Evolutionary conservation across 2,888 invertebrate species (phyloP).

Genomic region (Troilus luridus): DNA sequence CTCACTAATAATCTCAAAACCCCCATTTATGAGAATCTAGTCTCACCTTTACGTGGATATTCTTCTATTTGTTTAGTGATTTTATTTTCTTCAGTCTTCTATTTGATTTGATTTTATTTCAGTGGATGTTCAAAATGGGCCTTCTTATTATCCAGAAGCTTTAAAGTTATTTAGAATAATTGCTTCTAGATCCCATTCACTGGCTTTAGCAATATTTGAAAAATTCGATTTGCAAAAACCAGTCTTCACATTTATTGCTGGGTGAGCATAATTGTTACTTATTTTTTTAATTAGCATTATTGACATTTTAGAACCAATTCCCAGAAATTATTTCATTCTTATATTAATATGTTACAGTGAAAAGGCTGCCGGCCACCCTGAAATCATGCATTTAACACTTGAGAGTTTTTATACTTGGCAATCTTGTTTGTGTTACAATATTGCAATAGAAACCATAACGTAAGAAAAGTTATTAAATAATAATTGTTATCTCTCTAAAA

Average conservation of each 20-base stretch:
- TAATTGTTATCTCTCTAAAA: not conserved
- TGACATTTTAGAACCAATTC: not conserved
- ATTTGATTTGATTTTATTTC: slow-evolving; percentile 48
- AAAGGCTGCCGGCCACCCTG: slow-evolving; percentile 63
- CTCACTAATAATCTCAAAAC: too few species aligned
- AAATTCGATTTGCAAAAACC: slow-evolving; percentile 69
- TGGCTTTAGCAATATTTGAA: slow-evolving; percentile 72
- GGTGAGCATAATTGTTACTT: slow-evolving; percentile 61
- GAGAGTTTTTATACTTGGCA: slow-evolving; percentile 73
- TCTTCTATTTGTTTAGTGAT: too few species aligned
- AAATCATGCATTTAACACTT: slow-evolving; percentile 68
- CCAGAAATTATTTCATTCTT: not conserved
- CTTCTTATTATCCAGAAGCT: slow-evolving; percentile 70
- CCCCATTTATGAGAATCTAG: too few species aligned
- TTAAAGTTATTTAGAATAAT: slow-evolving; percentile 82
- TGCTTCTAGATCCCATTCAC: slow-evolving; percentile 74
- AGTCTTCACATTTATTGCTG: slow-evolving; percentile 64
- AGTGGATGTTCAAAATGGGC: slow-evolving; percentile 68
- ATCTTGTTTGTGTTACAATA: slow-evolving; percentile 73
- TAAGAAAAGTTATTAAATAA: slow-evolving; percentile 63
- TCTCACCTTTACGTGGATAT: too few species aligned
- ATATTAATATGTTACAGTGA: slow-evolving; percentile 60
- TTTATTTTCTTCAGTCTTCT: not conserved
- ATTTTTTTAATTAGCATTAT: not conserved
- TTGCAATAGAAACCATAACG: slow-evolving; percentile 71